Percentiles rank a stretch among this genome's conserved stretches.
Conservation (phyloP, 2,797 vertebrate species). For the Bovichtus variegatus region DNA sequence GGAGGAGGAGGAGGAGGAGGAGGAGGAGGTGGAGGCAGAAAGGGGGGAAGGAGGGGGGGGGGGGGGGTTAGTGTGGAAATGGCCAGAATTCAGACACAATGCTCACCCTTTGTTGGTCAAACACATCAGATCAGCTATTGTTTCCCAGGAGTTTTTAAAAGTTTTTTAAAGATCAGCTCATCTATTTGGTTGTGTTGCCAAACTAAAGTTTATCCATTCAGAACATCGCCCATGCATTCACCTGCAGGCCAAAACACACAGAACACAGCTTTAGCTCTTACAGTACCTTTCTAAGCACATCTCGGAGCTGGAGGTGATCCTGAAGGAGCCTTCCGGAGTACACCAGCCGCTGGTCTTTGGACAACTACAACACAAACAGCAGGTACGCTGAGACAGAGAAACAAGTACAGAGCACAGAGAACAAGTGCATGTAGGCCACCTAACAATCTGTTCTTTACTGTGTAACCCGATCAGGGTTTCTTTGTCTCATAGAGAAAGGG, state of each 20-base stretch:
- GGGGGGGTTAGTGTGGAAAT: slow-evolving; percentile 50
- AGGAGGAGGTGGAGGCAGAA: not conserved
- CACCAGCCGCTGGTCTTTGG: slow-evolving; percentile 95
- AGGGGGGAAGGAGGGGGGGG: not conserved
- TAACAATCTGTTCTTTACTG: not conserved
- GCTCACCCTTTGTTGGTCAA: slow-evolving; percentile 45
- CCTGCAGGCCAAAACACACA: not conserved
- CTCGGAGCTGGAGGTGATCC: slow-evolving; percentile 94
- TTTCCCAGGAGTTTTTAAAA: too few relatives aligned
- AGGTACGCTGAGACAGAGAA: not conserved
- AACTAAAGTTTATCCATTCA: too few relatives aligned
- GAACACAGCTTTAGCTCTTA: not conserved
- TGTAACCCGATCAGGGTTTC: not conserved
- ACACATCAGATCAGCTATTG: slow-evolving; percentile 53
- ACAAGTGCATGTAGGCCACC: not conserved
- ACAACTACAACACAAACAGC: slow-evolving; percentile 84
- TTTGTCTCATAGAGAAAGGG: not conserved
- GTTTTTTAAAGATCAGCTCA: too few relatives aligned
- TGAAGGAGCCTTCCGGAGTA: slow-evolving; percentile 95
- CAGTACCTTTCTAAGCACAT: slow-evolving; percentile 97
- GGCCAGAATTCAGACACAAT: slow-evolving; percentile 61
- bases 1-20: not conserved
- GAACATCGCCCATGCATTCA: not conserved
- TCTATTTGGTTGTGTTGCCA: too few relatives aligned
- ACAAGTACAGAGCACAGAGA: too few relatives aligned